Base-by-base conservation (phyloP, 2,797 vertebrate genomes). In the Thamnophis elegans region DNA sequence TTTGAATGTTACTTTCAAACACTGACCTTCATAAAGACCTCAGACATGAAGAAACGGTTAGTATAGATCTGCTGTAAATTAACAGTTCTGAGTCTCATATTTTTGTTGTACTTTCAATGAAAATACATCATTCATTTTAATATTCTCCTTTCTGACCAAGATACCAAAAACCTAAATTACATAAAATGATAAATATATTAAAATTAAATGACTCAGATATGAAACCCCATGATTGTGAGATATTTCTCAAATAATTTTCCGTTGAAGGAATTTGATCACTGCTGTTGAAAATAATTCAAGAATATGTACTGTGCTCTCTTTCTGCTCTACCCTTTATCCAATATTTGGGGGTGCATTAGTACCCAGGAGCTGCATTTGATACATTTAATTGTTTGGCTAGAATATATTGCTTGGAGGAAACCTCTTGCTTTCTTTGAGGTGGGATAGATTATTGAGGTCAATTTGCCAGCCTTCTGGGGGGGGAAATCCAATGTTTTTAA, bases 371-470 rank as follows among this genome's bases (percentile, higher is more conserved):
- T 91, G 9, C 9, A 53, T 94, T 90, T 96, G 92, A 96, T 93
- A 95, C 73, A 92, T 96, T 95, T 89, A 94, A 95, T 95, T 95
- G 93, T 96, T 94, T 96, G 94, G 91, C 93, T 90, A 94, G 90
- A 93, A 94, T 90, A 78, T 93, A 89, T 94, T 90, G 87, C 96
- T 93, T 87, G 47, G 91, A 93, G 95, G 92, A 92, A 59, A 93
- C 93, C 94, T 91, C 91, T 88, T 89, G 93, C 78, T 95, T 92
- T 89, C 92, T 89, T 93, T 91, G 93, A 89, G 0, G 65, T 89
- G 90, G 73, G 92, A 93, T 28, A 82, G 68, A 95, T 93, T 93
- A 95, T 94, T 87, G 54, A 73, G 93, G 93, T 92, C 36, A 88
- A 92, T 94, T 95, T 96, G 54, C 91, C 82, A 87, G 92, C n/a